Evolutionary conservation across 2,797 vertebrate genomes (phyloP).

Genomic region (Potorous gilbertii): DNA sequence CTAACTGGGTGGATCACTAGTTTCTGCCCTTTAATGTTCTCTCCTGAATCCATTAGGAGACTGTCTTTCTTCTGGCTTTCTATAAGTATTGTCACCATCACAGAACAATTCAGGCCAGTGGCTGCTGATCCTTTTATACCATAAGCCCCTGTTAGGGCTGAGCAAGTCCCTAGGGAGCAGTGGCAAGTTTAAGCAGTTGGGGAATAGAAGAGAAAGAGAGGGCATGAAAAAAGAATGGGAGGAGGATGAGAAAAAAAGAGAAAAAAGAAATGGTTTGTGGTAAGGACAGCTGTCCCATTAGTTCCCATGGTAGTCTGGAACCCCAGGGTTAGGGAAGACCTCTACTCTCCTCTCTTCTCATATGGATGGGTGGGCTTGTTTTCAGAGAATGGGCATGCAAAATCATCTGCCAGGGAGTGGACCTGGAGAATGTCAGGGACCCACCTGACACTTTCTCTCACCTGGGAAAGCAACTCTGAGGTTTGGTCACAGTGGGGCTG

Average conservation of each 20-base stretch:
- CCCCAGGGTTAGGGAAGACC: neutral
- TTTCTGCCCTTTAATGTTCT: neutral
- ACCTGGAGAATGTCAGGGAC: neutral
- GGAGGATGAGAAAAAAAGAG: neutral
- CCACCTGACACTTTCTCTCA: neutral
- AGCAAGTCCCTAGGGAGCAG: constrained; percentile 5
- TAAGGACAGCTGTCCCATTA: neutral
- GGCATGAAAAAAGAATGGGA: constrained; percentile 2
- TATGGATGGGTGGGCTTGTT: neutral
- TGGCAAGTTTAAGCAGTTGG: neutral
- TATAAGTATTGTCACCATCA: neutral
- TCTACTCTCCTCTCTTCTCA: neutral
- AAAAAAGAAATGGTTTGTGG: neutral
- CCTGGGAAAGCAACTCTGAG: neutral
- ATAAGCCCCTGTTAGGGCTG: neutral
- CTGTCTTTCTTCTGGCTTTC: neutral
- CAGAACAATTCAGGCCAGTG: neutral
- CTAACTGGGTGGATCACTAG: neutral
- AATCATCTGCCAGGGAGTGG: neutral
- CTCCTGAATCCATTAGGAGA: neutral
- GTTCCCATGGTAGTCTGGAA: neutral
- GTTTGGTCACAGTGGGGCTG: neutral
- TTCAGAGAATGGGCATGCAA: neutral
- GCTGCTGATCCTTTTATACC: neutral
- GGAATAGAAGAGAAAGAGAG: neutral